Base-by-base conservation (phyloP, 2,888 invertebrate species). In the Lycaena phlaeas region DNA sequence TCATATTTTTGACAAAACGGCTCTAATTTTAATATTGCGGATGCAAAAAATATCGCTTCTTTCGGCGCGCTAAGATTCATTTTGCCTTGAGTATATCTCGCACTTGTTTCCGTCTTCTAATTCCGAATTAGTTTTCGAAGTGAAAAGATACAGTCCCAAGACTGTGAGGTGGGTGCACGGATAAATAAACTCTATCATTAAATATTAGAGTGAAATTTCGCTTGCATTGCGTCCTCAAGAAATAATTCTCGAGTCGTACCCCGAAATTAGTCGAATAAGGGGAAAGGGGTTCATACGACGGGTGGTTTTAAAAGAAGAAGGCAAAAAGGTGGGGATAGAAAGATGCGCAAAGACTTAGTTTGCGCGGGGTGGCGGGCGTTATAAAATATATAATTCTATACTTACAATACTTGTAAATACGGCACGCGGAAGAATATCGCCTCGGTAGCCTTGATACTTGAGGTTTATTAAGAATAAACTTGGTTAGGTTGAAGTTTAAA, bases 331-430 rank as follows among this genome's bases (percentile, higher is more conserved):
- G 82, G 82, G 71, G 81, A 78, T 79, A 81, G 82, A 84, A 84
- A 84, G 82, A 82, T 82, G 82, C 84, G 84, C 82, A 82, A 81
- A 82, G 82, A 82, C 82, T 82, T 82, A 82, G 82, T 82, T 82
- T 73, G 78, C 76, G 76, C 66, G 77, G 76, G 75, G 61, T 61
- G 48, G 56, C 61, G 64, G 77, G 79, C 68, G 81, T 82, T 84
- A 82, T 82, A 82, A 84, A 84, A 84, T 84, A 82, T 84, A 84
- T 84, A 84, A 84, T 84, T 84, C 82, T 84, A 84, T 82, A 82
- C 84, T 84, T 82, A 84, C 84, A 84, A 84, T 84, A 84, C 84
- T 84, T 84, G 84, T 84, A 84, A 84, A 84, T 84, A 84, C 82
- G 81, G 70, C 65, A 81, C 75, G 79, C 82, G 84, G 84, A 82